phyloP scores from a whole-genome alignment of 2,888 invertebrate species.

The Caenorhabditis plicata region DNA sequence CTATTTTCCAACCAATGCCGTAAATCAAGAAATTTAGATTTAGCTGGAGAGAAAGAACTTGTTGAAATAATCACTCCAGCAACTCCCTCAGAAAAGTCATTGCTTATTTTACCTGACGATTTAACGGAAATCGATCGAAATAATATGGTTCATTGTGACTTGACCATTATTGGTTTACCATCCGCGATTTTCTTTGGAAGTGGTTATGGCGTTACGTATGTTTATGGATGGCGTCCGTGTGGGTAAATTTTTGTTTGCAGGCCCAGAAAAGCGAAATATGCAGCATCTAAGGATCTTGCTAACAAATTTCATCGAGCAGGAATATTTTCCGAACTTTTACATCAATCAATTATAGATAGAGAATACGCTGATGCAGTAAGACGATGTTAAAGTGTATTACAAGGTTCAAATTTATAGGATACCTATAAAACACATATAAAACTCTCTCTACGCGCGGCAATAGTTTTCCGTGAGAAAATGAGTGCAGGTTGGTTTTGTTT shows the following conservation, averaged over 20 bases:
- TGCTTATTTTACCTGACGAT: constrained; percentile 6
- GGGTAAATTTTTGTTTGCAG: constrained; percentile 18
- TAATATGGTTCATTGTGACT: constrained; percentile 34
- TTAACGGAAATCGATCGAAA: constrained; percentile 9
- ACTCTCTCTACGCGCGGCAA: neutral
- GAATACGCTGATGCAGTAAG: constrained; percentile 13
- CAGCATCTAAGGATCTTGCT: constrained; percentile 38
- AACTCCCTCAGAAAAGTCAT: constrained; percentile 5
- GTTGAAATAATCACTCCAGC: constrained; percentile 9
- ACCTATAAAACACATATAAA: neutral
- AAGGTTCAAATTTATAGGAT: neutral
- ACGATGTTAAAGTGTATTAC: neutral
- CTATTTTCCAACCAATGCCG: constrained; percentile 1
- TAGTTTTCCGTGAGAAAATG: too few relatives aligned
- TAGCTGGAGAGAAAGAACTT: neutral
- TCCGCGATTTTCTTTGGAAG: constrained; percentile 39
- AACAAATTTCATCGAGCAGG: constrained; percentile 38
- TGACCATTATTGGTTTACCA: constrained; percentile 27
- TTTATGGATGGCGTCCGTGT: neutral
- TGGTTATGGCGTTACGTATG: constrained; percentile 33
- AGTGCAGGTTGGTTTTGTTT: too few relatives aligned
- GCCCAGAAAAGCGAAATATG: constrained; percentile 14
- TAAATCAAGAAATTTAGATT: neutral
- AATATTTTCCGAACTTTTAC: constrained; percentile 24
- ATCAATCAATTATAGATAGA: constrained; percentile 16